A percentile compares a stretch with the other conserved stretches of the same genome.
Conservation (phyloP, 2,797 vertebrate species). For the Mareca penelope region DNA sequence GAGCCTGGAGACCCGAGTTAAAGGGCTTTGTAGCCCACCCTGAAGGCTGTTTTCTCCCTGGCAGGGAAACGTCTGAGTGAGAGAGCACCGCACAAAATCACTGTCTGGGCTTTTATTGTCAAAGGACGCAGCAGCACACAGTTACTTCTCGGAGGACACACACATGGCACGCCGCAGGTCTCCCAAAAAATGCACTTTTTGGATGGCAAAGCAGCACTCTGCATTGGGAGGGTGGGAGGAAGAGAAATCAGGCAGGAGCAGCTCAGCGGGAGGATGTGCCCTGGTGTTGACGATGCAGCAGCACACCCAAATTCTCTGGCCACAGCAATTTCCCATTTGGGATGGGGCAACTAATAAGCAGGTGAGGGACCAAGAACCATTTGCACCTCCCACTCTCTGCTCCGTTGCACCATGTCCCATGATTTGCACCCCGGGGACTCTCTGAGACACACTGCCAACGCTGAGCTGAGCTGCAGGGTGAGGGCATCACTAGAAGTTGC, state of each 20-base stretch:
- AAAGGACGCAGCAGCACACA: background rate
- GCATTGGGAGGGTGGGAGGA: background rate
- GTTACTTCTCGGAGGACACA: background rate
- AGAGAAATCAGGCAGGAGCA: background rate
- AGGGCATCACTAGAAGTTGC: background rate
- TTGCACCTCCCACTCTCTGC: rapidly evolving
- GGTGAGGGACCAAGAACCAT: background rate
- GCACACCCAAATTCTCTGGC: background rate
- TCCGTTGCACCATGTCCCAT: rapidly evolving
- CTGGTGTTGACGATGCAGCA: rapidly evolving
- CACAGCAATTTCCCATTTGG: rapidly evolving
- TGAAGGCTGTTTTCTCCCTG: background rate
- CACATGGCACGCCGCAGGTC: background rate
- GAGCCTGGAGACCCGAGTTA: background rate
- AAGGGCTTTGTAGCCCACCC: background rate
- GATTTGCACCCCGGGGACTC: background rate
- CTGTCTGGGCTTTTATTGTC: slow-evolving; percentile 2
- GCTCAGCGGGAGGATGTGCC: background rate
- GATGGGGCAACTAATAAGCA: background rate
- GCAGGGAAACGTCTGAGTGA: background rate
- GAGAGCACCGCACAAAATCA: rapidly evolving
- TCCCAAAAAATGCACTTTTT: background rate
- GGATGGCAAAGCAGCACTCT: rapidly evolving
- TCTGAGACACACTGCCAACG: background rate
- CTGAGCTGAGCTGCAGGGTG: background rate